Evolutionary conservation across 2,888 invertebrate genomes (phyloP).

Genomic region (Odontothrips loti): DNA sequence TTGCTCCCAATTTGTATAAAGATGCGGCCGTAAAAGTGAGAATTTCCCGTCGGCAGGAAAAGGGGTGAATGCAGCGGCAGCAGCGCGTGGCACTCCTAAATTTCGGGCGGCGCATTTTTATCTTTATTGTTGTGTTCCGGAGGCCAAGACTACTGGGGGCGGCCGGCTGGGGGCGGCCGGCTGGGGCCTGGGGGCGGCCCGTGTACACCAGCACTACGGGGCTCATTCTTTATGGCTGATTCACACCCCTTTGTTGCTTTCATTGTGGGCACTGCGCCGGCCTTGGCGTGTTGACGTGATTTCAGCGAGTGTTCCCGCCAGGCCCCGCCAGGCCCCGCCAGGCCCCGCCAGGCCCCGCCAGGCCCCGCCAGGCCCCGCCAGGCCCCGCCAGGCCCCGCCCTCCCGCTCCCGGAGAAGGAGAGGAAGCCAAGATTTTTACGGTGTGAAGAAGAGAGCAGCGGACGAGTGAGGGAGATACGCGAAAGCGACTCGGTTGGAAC

Average conservation of each 20-base stretch:
- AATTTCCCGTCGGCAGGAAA: constrained; percentile 8
- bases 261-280: constrained; percentile 9
- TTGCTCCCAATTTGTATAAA: constrained; percentile 25
- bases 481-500: background rate
- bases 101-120: constrained; percentile 13
- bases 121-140: constrained; percentile 25
- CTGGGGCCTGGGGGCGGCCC: background rate
- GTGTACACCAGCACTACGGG: background rate
- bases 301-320: background rate
- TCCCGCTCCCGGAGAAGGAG: background rate
- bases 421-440: background rate
- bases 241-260: constrained; percentile 16
- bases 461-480: background rate
- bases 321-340: background rate
- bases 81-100: constrained; percentile 11
- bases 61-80: background rate
- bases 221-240: constrained; percentile 24
- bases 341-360: background rate
- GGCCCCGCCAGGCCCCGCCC: background rate
- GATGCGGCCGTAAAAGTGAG: constrained; percentile 19
- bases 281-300: constrained; percentile 20
- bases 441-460: background rate
- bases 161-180: background rate
- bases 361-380: background rate
- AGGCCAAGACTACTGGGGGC: background rate